A percentile compares a stretch with the other conserved stretches of the same genome.
phyloP scores from a whole-genome alignment of 1,140 invertebrate genomes.

The Mactra quadrangularis region DNA sequence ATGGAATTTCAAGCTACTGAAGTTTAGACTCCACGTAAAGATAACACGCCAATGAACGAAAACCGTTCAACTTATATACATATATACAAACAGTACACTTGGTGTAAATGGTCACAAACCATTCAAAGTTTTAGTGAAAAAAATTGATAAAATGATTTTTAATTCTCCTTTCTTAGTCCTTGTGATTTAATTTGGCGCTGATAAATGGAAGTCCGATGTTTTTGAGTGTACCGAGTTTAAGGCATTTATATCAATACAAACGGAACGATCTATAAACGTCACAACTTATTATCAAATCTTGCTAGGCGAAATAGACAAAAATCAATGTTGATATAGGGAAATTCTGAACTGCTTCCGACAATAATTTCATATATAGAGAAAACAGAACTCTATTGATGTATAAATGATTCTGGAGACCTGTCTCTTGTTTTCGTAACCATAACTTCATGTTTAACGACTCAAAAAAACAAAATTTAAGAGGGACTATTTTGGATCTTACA shows the following conservation, averaged over 20 bases:
- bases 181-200: slow-evolving; percentile 50
- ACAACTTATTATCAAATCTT: slow-evolving; percentile 29
- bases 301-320: slow-evolving; percentile 44
- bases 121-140: slow-evolving; percentile 14
- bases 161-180: slow-evolving; percentile 44
- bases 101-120: not conserved
- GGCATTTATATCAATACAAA: slow-evolving; percentile 25
- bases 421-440: too few relatives aligned
- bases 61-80: not conserved
- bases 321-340: slow-evolving; percentile 37
- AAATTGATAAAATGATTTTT: slow-evolving; percentile 63
- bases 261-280: slow-evolving; percentile 12
- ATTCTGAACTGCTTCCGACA: slow-evolving; percentile 20
- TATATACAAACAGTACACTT: slow-evolving; percentile 2
- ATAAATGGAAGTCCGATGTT: slow-evolving; percentile 33
- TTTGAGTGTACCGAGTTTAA: not conserved
- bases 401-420: too few relatives aligned
- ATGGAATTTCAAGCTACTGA: slow-evolving; percentile 45
- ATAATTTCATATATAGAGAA: slow-evolving; percentile 31
- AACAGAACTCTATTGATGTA: not conserved
- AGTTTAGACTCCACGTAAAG: not conserved
- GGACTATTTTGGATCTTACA: too few relatives aligned
- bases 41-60: not conserved
- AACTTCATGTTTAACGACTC: too few relatives aligned
- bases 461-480: too few relatives aligned